Base-by-base conservation (phyloP, 2,113 vertebrate species). In the Ciconia maguari region DNA sequence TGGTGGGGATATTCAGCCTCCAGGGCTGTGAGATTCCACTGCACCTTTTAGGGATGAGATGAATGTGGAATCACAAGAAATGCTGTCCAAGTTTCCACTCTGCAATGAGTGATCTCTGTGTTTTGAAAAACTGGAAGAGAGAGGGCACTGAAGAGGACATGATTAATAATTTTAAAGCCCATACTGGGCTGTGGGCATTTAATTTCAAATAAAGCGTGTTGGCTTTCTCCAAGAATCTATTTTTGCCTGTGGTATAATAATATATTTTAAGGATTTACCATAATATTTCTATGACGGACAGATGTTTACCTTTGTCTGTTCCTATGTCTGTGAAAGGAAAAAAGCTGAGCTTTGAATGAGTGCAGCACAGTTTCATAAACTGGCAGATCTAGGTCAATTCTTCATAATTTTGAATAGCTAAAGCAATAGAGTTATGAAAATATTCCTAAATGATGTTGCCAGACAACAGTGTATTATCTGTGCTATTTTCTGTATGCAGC, bases 81-180 rank as follows among this genome's bases (percentile, higher is more conserved):
- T 41, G 51, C 58, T 80, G 61, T 95, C 78, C 88, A 93, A 97
- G 82, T 90, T 96, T 97, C 96, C 94, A 84, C 46, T 91, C 81
- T 57, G 41, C 57, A 84, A 77, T 48, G 71, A 83, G 34, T 83
- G 71, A 94, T 69, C 90, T 81, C 55, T 76, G 58, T 93, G 96
- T 95, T 82, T 90, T 88, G 58, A 81, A 90, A 93, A 94, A n/a
- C 60, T 83, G 52, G 14, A 46, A 89, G 48, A 81, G 44, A 84
- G 62, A 89, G 57, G 48, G 48, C 76, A 82, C 60, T 62, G 80
- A 92, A 75, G 52, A 93, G 61, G 55, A 72, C 38, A 48, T 14
- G 17, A 61, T 82, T 58, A 87, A 65, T 70, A 78, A 84, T 83
- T 94, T 91, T 75, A 57, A 90, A 91, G 32, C n/a, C 49, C 58